These are phyloP conservation scores for Triplophysa dalaica DNA, from an alignment of 2,113 vertebrate genomes.

Conservation along the genomic window DNA sequence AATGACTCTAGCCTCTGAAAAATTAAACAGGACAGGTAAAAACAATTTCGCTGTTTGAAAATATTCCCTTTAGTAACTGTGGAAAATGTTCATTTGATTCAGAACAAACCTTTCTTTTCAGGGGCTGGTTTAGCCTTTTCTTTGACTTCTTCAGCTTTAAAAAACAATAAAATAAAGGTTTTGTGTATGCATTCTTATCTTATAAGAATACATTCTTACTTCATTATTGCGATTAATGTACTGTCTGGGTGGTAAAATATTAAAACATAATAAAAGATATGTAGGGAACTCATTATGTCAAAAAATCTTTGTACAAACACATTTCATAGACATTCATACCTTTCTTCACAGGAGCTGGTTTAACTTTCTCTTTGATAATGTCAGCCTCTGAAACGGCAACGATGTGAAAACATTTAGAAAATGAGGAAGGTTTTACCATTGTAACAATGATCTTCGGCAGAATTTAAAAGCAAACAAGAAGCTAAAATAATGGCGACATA, in stretches of 20 bases:
- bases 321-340: not conserved
- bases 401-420: not conserved
- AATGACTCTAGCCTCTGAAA: not conserved
- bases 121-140: slow-evolving; percentile 35
- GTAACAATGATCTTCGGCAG: too few relatives aligned
- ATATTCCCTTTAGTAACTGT: too few relatives aligned
- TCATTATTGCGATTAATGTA: too few relatives aligned
- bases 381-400: slow-evolving; percentile 26
- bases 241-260: too few relatives aligned
- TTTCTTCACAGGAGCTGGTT: slow-evolving; percentile 6
- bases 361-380: slow-evolving; percentile 13
- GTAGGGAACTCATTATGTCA: too few relatives aligned
- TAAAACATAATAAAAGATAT: too few relatives aligned
- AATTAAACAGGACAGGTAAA: not conserved
- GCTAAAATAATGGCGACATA: too few relatives aligned
- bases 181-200: too few relatives aligned
- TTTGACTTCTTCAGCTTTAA: slow-evolving; percentile 27
- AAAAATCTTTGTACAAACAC: not conserved
- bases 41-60: too few relatives aligned
- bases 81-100: not conserved
- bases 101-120: not conserved
- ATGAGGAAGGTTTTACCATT: not conserved
- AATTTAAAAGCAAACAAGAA: too few relatives aligned
- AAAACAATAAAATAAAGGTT: slow-evolving; percentile 1
- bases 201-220: too few relatives aligned